These are phyloP conservation scores for Acholoe squamosa DNA, from an alignment of 2,888 invertebrate genomes.

Conservation along the genomic window DNA sequence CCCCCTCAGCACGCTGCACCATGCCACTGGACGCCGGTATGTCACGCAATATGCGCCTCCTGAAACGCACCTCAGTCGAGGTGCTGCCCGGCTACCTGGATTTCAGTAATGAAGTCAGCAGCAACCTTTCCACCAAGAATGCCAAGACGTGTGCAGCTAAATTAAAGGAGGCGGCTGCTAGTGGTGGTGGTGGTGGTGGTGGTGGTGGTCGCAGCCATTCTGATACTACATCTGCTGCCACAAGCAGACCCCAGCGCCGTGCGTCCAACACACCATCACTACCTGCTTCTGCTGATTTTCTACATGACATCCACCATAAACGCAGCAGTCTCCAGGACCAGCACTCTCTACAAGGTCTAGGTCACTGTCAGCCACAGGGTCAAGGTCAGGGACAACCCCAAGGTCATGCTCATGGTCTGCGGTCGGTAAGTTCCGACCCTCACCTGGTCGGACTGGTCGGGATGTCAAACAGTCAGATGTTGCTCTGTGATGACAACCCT, in stretches of 20 bases:
- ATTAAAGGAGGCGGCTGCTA: neutral
- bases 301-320: neutral
- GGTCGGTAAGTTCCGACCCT: conserved; percentile 77
- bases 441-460: conserved; percentile 70
- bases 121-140: conserved; percentile 30
- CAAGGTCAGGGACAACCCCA: conserved; percentile 42
- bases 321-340: neutral
- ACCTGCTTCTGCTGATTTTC: neutral
- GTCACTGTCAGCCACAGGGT: conserved; percentile 23
- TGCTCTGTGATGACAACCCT: conserved; percentile 73
- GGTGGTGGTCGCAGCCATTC: neutral
- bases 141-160: conserved; percentile 26
- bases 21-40: neutral
- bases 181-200: neutral
- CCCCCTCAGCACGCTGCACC: neutral
- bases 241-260: neutral
- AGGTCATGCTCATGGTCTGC: conserved; percentile 41
- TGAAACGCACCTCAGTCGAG: conserved; percentile 70
- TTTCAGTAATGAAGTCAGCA: conserved; percentile 22
- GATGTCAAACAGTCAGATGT: conserved; percentile 66
- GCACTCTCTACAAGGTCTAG: neutral
- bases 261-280: neutral
- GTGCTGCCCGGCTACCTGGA: conserved; percentile 68
- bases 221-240: neutral
- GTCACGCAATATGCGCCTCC: conserved; percentile 60